These are phyloP conservation scores for Kryptolebias ocellatus DNA, from an alignment of 2,797 vertebrate species.

Conservation along the genomic window DNA sequence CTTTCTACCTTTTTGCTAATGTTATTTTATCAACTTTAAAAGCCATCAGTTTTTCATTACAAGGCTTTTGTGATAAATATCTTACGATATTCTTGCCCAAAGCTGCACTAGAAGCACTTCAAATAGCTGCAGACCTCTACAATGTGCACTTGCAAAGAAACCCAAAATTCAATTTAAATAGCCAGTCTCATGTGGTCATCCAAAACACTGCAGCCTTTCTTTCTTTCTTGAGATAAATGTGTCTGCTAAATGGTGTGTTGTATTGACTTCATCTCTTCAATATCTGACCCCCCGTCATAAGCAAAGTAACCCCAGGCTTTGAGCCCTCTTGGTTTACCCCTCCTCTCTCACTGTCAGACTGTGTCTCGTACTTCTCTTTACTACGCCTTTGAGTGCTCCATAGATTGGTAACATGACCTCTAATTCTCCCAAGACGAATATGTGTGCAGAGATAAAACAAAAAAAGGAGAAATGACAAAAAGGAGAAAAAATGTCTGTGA, in stretches of 20 bases:
- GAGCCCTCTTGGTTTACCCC: slow-evolving; percentile 42
- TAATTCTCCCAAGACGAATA: slow-evolving; percentile 69
- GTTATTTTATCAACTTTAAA: no score
- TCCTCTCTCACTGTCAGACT: slow-evolving; percentile 24
- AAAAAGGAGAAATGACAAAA: slow-evolving; percentile 50
- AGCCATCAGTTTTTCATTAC: no score
- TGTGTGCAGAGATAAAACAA: slow-evolving; percentile 53
- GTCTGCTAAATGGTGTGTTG: slow-evolving; percentile 67
- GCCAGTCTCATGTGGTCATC: no score
- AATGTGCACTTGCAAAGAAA: no score
- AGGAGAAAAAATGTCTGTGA: slow-evolving; percentile 51
- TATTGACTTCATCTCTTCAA: slow-evolving; percentile 70
- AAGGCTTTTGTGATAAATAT: no score
- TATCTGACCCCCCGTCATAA: slow-evolving; percentile 68
- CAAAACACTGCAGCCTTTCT: neutral
- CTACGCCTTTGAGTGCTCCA: slow-evolving; percentile 61
- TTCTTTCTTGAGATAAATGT: slow-evolving; percentile 35
- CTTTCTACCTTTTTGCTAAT: no score
- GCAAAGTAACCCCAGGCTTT: slow-evolving; percentile 62
- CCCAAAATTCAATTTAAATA: no score
- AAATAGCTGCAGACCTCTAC: no score
- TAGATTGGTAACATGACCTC: slow-evolving; percentile 75
- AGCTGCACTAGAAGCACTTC: no score
- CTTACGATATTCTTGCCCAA: no score
- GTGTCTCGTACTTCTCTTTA: slow-evolving; percentile 41